Conservation (phyloP, 2,113 vertebrate species). For the Martes martes region DNA sequence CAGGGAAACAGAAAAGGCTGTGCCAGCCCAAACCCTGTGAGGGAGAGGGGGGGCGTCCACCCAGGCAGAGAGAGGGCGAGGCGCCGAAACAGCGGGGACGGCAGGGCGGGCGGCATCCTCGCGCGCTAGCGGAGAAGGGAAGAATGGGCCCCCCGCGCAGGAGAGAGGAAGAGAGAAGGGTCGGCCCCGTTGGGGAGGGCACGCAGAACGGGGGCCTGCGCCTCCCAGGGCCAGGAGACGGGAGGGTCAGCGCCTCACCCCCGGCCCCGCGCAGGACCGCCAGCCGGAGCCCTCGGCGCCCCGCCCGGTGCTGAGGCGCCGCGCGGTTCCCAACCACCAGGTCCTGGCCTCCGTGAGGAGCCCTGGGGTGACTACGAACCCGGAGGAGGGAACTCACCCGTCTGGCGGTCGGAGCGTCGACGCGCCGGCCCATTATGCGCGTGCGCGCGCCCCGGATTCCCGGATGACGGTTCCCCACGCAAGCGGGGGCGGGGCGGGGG, state of each 20-base stretch:
- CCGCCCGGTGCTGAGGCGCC: neutral
- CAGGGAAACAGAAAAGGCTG: too few species aligned
- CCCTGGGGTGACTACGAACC: too few species aligned
- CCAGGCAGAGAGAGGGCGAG: too few species aligned
- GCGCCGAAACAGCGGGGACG: neutral
- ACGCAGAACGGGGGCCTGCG: neutral
- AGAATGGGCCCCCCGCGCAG: neutral
- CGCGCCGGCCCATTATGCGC: fast-evolving
- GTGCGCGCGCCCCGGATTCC: neutral
- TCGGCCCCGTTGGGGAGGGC: neutral
- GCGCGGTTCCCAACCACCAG: too few species aligned
- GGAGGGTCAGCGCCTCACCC: neutral
- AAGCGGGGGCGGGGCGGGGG: too few species aligned
- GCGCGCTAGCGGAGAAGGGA: neutral
- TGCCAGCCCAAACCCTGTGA: too few species aligned
- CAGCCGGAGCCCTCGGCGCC: neutral
- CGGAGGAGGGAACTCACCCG: fast-evolving
- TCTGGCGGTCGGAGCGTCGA: fast-evolving
- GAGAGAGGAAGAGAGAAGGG: neutral
- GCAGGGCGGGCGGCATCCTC: too few species aligned
- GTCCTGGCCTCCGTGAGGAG: neutral
- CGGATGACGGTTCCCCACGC: fast-evolving
- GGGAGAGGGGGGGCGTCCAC: neutral
- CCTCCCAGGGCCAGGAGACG: fast-evolving
- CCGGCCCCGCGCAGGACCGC: neutral